phyloP scores from a whole-genome alignment of 2,888 invertebrate genomes.

The Julus scanicus region DNA sequence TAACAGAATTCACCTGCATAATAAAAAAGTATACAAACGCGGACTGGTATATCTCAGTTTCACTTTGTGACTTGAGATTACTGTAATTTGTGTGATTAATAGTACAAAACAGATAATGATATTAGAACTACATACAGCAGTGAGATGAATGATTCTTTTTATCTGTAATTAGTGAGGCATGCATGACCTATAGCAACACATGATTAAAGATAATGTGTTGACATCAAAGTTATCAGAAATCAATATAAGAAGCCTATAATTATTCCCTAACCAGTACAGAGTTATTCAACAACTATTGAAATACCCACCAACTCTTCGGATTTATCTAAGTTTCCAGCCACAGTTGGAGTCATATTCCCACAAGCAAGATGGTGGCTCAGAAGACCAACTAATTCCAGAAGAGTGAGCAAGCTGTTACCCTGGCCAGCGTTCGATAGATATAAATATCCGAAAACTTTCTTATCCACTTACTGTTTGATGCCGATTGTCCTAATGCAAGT shows the following conservation, averaged over 20 bases:
- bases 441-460: conserved; percentile 8
- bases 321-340: not conserved
- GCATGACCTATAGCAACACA: not conserved
- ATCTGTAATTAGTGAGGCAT: not conserved
- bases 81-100: too few relatives aligned
- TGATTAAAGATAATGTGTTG: not conserved
- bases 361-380: not conserved
- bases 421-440: not conserved
- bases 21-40: too few relatives aligned
- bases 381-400: not conserved
- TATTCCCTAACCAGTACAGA: not conserved
- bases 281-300: not conserved
- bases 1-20: too few relatives aligned
- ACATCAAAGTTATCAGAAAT: not conserved
- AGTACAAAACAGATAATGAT: too few relatives aligned
- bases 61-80: too few relatives aligned
- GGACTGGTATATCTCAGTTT: too few relatives aligned
- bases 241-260: not conserved
- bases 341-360: not conserved
- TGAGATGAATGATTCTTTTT: not conserved
- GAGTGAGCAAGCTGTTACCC: not conserved
- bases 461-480: not conserved
- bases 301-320: not conserved
- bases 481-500: not conserved
- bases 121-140: not conserved